Conservation (phyloP, 1,140 invertebrate species). For the Brachionus manjavacas region DNA sequence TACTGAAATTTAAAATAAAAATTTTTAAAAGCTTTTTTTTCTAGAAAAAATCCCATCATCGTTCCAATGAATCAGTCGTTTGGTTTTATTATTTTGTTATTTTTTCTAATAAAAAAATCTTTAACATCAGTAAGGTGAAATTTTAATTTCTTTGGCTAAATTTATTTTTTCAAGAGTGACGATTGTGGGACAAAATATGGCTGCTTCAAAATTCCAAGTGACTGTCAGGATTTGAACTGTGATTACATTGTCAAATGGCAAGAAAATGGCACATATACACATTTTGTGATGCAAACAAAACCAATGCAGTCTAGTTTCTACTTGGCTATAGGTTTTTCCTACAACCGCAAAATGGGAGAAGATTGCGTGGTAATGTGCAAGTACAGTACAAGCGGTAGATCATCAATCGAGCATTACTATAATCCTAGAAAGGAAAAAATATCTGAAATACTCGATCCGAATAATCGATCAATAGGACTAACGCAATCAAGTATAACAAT, state of each 20-base stretch:
- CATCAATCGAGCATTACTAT: background rate
- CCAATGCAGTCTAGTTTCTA: background rate
- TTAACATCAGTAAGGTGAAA: background rate
- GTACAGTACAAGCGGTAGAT: background rate
- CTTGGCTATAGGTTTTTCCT: conserved; percentile 14
- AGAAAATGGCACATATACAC: background rate
- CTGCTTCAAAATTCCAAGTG: background rate
- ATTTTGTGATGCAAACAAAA: background rate
- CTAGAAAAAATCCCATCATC: background rate
- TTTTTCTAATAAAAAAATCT: background rate
- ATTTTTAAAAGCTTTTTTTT: background rate
- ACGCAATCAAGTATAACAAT: background rate
- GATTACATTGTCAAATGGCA: conserved; percentile 17
- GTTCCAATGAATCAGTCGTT: background rate
- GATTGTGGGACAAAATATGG: conserved; percentile 3
- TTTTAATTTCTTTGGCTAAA: background rate
- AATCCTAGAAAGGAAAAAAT: background rate
- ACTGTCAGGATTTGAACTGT: background rate
- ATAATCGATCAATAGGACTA: background rate
- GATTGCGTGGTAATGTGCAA: conserved; percentile 31
- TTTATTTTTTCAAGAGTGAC: background rate
- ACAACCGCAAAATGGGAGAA: conserved; percentile 23
- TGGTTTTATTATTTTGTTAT: background rate
- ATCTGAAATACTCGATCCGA: background rate
- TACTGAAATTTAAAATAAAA: background rate